phyloP scores from a whole-genome alignment of 2,797 vertebrate species.

The Pangasius krempfi region DNA sequence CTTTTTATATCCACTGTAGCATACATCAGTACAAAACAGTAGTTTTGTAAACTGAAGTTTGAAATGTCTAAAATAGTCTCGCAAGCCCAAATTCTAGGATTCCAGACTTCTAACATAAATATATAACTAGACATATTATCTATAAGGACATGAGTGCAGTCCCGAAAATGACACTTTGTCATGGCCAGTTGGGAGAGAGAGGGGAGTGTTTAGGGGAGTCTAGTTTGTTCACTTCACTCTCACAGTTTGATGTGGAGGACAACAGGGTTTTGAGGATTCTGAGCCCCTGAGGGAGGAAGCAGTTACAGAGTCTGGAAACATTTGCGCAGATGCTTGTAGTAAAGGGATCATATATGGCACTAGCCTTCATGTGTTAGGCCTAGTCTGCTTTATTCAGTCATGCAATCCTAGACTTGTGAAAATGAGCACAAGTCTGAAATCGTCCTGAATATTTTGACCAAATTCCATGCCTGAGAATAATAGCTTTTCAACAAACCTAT shows the following conservation, averaged over 20 bases:
- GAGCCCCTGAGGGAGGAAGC: background rate
- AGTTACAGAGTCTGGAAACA: background rate
- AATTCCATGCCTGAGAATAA: background rate
- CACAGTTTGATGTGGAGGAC: constrained; percentile 4
- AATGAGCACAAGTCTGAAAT: background rate
- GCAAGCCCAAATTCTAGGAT: background rate
- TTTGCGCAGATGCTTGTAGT: constrained; percentile 7
- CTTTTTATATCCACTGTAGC: background rate
- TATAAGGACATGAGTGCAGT: background rate
- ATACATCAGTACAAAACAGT: background rate
- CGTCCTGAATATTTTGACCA: background rate
- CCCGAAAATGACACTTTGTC: background rate
- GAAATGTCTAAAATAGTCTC: background rate
- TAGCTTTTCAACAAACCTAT: background rate
- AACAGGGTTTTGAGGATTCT: background rate
- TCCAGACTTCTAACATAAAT: background rate
- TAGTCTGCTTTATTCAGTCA: background rate
- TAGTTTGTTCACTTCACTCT: background rate
- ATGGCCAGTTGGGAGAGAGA: background rate
- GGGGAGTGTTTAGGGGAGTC: background rate
- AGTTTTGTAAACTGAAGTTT: no score
- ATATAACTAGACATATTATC: background rate
- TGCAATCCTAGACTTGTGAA: background rate
- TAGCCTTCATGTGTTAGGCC: background rate
- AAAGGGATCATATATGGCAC: background rate